Conservation (phyloP, 1,140 invertebrate genomes). For the Catajapyx aquilonaris region DNA sequence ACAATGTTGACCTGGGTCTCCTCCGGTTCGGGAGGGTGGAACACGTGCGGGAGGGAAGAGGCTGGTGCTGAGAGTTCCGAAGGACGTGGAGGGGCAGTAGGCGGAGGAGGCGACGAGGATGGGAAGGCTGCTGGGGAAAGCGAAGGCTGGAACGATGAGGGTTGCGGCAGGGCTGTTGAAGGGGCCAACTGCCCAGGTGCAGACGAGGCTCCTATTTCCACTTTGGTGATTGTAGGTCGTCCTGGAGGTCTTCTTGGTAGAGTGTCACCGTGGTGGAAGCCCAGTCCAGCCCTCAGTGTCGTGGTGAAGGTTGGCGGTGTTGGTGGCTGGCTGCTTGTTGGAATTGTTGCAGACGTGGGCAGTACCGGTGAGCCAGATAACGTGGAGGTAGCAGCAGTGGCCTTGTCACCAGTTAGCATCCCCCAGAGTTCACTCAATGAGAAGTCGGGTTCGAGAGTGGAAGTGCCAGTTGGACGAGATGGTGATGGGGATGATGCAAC, state of each 20-base stretch:
- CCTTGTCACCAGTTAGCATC: slow-evolving; percentile 8
- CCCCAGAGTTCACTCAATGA: slow-evolving; percentile 12
- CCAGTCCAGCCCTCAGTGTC: neutral
- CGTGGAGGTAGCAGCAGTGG: no score
- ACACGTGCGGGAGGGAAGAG: slow-evolving; percentile 1
- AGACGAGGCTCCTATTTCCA: no score
- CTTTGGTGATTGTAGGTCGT: slow-evolving; percentile 36
- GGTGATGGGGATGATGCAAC: no score
- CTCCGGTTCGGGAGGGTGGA: neutral
- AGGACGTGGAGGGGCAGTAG: slow-evolving; percentile 4
- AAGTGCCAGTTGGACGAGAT: no score
- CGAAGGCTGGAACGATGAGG: neutral
- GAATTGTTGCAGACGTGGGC: no score
- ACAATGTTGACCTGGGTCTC: slow-evolving; percentile 7
- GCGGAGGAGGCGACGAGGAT: neutral
- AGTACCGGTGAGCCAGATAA: no score
- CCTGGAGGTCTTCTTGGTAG: slow-evolving; percentile 17
- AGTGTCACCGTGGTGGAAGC: neutral
- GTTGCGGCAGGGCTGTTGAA: slow-evolving; percentile 1
- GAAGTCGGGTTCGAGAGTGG: slow-evolving; percentile 8
- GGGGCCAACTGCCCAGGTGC: neutral
- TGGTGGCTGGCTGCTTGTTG: neutral
- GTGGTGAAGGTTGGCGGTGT: neutral
- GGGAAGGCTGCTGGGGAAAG: neutral
- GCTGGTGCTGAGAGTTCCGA: slow-evolving; percentile 1